Percentiles rank a stretch among this genome's conserved stretches.
These are phyloP conservation scores for Temnothorax curvispinosus DNA, from an alignment of 1,140 invertebrate species.

Conservation along the genomic window DNA sequence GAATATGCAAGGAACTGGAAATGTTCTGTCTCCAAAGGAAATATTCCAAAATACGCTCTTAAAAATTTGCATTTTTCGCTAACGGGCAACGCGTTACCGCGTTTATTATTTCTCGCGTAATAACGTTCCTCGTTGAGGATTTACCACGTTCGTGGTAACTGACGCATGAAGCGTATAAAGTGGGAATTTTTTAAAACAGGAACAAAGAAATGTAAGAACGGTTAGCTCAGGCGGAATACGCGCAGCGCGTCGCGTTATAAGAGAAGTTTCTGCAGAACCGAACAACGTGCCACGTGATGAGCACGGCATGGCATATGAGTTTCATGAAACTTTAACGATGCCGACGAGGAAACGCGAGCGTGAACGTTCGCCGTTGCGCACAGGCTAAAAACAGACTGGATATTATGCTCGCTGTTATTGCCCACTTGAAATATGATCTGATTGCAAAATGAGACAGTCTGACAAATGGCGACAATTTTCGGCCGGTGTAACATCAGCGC, in stretches of 20 bases:
- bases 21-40: background rate
- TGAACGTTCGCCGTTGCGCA: background rate
- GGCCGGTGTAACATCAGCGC: background rate
- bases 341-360: conserved; percentile 12
- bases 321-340: conserved; percentile 47
- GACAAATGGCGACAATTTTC: conserved; percentile 15
- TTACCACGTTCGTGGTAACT: background rate
- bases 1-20: conserved; percentile 4
- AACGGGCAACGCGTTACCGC: background rate
- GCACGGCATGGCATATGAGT: conserved; percentile 50
- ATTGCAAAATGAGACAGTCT: conserved; percentile 48
- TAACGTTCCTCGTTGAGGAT: background rate
- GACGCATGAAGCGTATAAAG: background rate
- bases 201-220: background rate
- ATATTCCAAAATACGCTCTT: background rate
- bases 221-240: background rate
- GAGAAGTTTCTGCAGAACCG: background rate
- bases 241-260: background rate
- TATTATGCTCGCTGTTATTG: conserved; percentile 52
- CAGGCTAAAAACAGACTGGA: conserved; percentile 34
- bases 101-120: conserved; percentile 1
- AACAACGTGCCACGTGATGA: conserved; percentile 35
- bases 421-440: conserved; percentile 37
- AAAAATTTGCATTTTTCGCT: conserved; percentile 22
- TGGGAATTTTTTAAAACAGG: conserved; percentile 21